A percentile compares a stretch with the other conserved stretches of the same genome.
Conservation (phyloP, 2,888 invertebrate species). For the Agriopis marginaria region DNA sequence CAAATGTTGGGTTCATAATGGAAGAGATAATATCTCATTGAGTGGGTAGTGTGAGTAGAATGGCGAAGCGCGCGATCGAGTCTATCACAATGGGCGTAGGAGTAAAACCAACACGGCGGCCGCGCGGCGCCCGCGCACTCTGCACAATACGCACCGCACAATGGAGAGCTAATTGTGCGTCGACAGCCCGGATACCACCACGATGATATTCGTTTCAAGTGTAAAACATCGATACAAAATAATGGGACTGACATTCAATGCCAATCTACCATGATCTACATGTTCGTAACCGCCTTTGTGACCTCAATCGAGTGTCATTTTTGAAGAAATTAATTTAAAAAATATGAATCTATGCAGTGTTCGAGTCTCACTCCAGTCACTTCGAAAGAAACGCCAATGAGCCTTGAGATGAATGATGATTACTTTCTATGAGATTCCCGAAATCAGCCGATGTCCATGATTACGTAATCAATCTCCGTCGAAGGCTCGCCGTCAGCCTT, state of each 20-base stretch:
- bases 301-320: not conserved
- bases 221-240: slow-evolving; percentile 58
- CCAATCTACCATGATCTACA: not conserved
- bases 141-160: slow-evolving; percentile 69
- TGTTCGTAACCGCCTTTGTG: no score
- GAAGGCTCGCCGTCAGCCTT: slow-evolving; percentile 73
- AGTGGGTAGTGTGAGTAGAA: slow-evolving; percentile 62
- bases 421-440: slow-evolving; percentile 80
- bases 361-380: slow-evolving; percentile 54
- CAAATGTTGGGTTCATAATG: slow-evolving; percentile 70
- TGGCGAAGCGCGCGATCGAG: slow-evolving; percentile 71
- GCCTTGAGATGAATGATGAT: slow-evolving; percentile 81
- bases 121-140: slow-evolving; percentile 67
- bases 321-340: not conserved
- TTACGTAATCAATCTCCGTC: slow-evolving; percentile 85
- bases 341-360: slow-evolving; percentile 35
- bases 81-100: slow-evolving; percentile 81
- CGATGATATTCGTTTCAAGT: slow-evolving; percentile 63
- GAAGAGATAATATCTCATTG: slow-evolving; percentile 77
- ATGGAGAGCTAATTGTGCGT: slow-evolving; percentile 83
- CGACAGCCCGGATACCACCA: slow-evolving; percentile 73
- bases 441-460: slow-evolving; percentile 79
- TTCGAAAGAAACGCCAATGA: slow-evolving; percentile 74
- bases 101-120: slow-evolving; percentile 71
- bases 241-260: slow-evolving; percentile 39